Evolutionary conservation across 2,113 vertebrate genomes (phyloP).

Genomic region (Gopherus flavomarginatus): DNA sequence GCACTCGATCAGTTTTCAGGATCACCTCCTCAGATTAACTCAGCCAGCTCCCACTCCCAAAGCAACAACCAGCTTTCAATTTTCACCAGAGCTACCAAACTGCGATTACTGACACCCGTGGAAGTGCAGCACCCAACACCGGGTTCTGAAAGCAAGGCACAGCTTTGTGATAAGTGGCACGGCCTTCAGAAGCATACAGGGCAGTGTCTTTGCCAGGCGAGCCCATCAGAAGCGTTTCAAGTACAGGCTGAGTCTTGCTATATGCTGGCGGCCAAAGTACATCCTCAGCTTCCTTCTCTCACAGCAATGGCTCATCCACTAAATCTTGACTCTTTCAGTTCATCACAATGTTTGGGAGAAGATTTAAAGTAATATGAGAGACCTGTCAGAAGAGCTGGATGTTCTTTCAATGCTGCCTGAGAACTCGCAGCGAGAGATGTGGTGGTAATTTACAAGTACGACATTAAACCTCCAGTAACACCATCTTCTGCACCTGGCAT

Average conservation of each 20-base stretch:
- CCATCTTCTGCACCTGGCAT: constrained; percentile 54
- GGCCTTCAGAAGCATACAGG: not conserved
- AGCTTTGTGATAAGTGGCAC: not conserved
- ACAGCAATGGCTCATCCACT: not conserved
- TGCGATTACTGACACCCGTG: accelerated
- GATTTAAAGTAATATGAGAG: constrained; percentile 57
- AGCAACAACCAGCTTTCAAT: constrained; percentile 26
- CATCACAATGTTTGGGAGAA: constrained; percentile 49
- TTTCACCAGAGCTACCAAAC: constrained; percentile 1
- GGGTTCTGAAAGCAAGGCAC: too few species aligned
- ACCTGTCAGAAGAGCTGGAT: constrained; percentile 58
- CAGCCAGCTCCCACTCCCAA: constrained; percentile 43
- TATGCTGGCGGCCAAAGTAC: not conserved
- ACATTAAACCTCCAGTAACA: constrained; percentile 71
- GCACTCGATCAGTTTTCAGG: constrained; percentile 45
- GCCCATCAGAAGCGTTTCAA: not conserved
- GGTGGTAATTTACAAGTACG: constrained; percentile 63
- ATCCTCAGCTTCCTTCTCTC: not conserved
- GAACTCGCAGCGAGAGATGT: not conserved
- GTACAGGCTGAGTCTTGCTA: not conserved
- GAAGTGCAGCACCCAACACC: accelerated
- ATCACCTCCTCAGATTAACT: constrained; percentile 59
- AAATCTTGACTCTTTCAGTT: constrained; percentile 49
- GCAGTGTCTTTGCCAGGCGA: not conserved
- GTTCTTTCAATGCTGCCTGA: constrained; percentile 57